Evolutionary conservation across 2,797 vertebrate species (phyloP), one percentile per base, ranked within the genome.

Genomic region (Cygnus olor): DNA sequence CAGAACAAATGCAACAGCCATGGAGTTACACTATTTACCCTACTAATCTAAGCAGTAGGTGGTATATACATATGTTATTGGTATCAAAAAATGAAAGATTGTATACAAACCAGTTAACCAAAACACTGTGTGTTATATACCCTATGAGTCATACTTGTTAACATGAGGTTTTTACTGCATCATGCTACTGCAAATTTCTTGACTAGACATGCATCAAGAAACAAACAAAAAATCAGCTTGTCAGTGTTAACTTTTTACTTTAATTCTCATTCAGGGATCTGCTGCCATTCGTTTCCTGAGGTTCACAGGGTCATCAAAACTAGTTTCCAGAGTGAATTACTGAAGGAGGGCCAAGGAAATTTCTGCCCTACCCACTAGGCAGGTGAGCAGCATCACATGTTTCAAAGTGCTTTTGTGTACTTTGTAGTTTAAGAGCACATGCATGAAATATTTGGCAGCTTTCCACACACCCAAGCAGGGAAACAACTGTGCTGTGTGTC

Each of bases 301-400:
- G n/a, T 6, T 61, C 34, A 36, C n/a, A 14, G 44, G 15, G 42
- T 24, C 69, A 25, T 4, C 57, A 36, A 8, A 38, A 36, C 25
- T 14, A 15, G 34, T 4, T 69, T 32, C 47, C 40, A 1, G 1
- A 5, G 51, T 3, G 34, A 49, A 40, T 4, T 19, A 4, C 45
- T 4, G 53, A 7, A 42, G 57, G 19, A 45, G 7, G 38, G 25
- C 53, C 57, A 20, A 10, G 28, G 45, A 42, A 34, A 16, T 30
- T 6, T 18, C 51, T 27, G 66, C 24, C 38, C 9, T 13, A 4
- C 28, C 38, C 4, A 0, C 4, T 1, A 6, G 34, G 44, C 6
- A 21, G 25, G n/a, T 0, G 10, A 20, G 16, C 7, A 24, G 38
- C 47, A 54, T 10, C 42, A 17, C 63, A 28, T 1, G 0, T 36